Percentiles rank a stretch among this genome's conserved stretches.
Conservation (phyloP, 2,797 vertebrate genomes). For the Lacerta agilis region DNA sequence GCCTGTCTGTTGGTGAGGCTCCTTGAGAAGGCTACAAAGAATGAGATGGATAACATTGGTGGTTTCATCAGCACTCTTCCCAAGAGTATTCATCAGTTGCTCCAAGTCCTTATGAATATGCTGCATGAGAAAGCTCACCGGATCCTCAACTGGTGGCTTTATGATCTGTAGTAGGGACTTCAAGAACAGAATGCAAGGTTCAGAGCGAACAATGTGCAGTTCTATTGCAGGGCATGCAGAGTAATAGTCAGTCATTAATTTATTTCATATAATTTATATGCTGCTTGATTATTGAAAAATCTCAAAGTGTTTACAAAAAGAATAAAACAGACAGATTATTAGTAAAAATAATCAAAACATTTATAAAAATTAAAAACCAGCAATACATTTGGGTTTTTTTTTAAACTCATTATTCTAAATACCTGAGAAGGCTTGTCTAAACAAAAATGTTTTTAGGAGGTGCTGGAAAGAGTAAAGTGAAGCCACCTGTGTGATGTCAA, state of each 20-base stretch:
- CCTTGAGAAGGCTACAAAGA: slow-evolving; percentile 78
- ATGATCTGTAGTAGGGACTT: slow-evolving; percentile 80
- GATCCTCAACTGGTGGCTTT: slow-evolving; percentile 77
- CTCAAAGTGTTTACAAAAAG: too few relatives aligned
- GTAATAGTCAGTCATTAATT: not conserved
- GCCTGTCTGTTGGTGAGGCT: slow-evolving; percentile 54
- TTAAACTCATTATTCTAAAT: too few relatives aligned
- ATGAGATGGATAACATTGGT: slow-evolving; percentile 80
- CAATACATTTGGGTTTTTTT: too few relatives aligned
- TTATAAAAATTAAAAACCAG: too few relatives aligned
- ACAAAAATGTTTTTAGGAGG: too few relatives aligned
- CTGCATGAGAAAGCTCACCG: slow-evolving; percentile 78
- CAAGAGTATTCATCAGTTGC: slow-evolving; percentile 83
- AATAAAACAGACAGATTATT: too few relatives aligned
- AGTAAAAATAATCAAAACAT: too few relatives aligned
- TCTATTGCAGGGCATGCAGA: not conserved
- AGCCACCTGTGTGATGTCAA: too few relatives aligned
- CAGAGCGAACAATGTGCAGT: accelerated
- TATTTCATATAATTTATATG: not conserved
- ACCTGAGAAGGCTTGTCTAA: too few relatives aligned
- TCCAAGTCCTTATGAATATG: slow-evolving; percentile 86
- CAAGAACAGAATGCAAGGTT: not conserved
- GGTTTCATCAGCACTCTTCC: slow-evolving; percentile 87
- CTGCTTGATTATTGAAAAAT: not conserved
- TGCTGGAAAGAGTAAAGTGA: too few relatives aligned